phyloP scores from a whole-genome alignment of 2,113 vertebrate genomes.

The Mustela lutreola region DNA sequence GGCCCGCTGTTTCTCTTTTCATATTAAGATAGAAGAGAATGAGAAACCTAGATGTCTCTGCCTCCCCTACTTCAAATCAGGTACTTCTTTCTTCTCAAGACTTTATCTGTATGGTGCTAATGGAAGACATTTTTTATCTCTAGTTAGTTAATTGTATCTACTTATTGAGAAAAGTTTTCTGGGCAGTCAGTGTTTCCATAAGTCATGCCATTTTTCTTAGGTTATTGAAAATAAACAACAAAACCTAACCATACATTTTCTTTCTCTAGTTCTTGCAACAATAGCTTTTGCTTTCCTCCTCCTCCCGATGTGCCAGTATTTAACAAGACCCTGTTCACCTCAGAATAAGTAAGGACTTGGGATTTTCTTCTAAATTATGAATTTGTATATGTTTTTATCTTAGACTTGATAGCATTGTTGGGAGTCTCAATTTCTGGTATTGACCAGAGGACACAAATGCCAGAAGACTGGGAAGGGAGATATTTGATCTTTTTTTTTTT shows the following conservation, averaged over 20 bases:
- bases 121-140: background rate
- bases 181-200: background rate
- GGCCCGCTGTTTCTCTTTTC: background rate
- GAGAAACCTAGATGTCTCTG: background rate
- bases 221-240: slow-evolving; percentile 15
- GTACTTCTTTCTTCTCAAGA: background rate
- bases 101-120: background rate
- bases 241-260: slow-evolving; percentile 79
- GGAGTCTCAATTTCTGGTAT: background rate
- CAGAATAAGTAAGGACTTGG: slow-evolving; percentile 93
- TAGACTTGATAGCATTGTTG: background rate
- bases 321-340: slow-evolving; percentile 98
- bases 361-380: background rate
- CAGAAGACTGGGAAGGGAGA: background rate
- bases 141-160: background rate
- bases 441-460: background rate
- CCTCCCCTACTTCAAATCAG: background rate
- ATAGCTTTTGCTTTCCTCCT: slow-evolving; percentile 99
- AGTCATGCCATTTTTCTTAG: slow-evolving; percentile 50
- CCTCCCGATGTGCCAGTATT: slow-evolving; percentile 99
- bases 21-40: background rate
- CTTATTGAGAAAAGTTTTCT: background rate
- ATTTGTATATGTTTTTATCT: background rate
- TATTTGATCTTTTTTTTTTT: background rate
- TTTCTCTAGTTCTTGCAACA: slow-evolving; percentile 95